These are phyloP conservation scores for Nautilus pompilius DNA, from an alignment of 1,140 invertebrate genomes.

Conservation along the genomic window DNA sequence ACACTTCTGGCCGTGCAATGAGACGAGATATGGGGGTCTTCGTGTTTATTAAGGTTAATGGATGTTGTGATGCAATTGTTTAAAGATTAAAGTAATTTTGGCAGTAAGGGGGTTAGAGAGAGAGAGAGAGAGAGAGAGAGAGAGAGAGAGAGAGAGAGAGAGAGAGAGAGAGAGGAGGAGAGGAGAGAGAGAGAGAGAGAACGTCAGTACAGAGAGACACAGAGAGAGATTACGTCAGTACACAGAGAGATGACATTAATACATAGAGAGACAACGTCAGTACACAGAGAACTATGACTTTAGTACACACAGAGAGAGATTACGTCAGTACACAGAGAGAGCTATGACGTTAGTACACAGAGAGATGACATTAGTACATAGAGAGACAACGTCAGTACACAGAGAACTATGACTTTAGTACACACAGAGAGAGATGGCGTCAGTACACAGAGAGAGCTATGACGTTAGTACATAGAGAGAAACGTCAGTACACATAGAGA, in stretches of 20 bases:
- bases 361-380: background rate
- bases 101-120: background rate
- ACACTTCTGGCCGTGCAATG: background rate
- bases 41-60: background rate
- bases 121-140: background rate
- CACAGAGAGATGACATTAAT: background rate
- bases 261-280: background rate
- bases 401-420: too few species aligned
- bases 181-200: background rate
- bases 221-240: background rate
- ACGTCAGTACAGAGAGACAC: background rate
- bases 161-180: background rate
- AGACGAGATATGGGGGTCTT: background rate
- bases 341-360: background rate
- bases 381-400: background rate
- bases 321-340: background rate
- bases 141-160: background rate
- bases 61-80: background rate
- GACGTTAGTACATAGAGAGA: background rate
- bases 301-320: background rate
- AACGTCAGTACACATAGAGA: background rate
- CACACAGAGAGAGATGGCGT: background rate
- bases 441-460: background rate
- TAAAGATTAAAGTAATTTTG: background rate
- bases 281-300: background rate